Percentiles rank a stretch among this genome's conserved stretches.
phyloP scores from a whole-genome alignment of 1,140 invertebrate species.

The Atta colombica region DNA sequence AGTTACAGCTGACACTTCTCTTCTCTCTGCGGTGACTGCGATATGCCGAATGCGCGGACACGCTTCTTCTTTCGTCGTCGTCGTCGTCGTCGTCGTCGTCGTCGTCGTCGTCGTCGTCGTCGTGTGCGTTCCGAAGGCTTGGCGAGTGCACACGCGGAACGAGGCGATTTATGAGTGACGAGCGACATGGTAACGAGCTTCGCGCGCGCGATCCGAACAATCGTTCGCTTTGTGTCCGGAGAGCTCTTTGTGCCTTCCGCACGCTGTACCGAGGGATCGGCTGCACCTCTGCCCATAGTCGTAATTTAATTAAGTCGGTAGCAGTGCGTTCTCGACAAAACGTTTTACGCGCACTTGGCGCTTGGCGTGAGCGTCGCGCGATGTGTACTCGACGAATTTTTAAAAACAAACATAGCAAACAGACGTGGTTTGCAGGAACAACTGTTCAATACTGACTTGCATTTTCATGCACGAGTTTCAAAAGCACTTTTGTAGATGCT shows the following conservation, averaged over 20 bases:
- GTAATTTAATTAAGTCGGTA: slow-evolving; percentile 73
- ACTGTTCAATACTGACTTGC: not conserved
- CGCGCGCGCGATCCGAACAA: slow-evolving; percentile 66
- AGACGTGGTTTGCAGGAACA: not conserved
- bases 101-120: not conserved
- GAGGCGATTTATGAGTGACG: slow-evolving; percentile 75
- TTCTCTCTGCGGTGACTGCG: slow-evolving; percentile 66
- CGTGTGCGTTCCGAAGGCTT: not conserved
- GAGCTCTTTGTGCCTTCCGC: slow-evolving; percentile 59
- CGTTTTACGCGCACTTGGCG: slow-evolving; percentile 10
- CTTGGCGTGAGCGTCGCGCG: slow-evolving; percentile 4
- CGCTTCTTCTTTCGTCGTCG: slow-evolving; percentile 40
- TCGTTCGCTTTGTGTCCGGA: slow-evolving; percentile 67
- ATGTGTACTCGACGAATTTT: slow-evolving; percentile 7
- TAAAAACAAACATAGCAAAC: not conserved
- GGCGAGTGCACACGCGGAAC: slow-evolving; percentile 53
- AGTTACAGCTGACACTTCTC: slow-evolving; percentile 83
- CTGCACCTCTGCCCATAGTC: slow-evolving; percentile 36
- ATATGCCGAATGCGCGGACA: slow-evolving; percentile 70
- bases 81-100: not conserved
- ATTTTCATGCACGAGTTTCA: not conserved
- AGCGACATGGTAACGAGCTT: slow-evolving; percentile 71
- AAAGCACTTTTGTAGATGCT: not conserved
- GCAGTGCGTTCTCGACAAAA: slow-evolving; percentile 32
- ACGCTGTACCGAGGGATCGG: slow-evolving; percentile 21